phyloP scores from a whole-genome alignment of 2,888 invertebrate genomes.

The Drosophila parthenogenetica region DNA sequence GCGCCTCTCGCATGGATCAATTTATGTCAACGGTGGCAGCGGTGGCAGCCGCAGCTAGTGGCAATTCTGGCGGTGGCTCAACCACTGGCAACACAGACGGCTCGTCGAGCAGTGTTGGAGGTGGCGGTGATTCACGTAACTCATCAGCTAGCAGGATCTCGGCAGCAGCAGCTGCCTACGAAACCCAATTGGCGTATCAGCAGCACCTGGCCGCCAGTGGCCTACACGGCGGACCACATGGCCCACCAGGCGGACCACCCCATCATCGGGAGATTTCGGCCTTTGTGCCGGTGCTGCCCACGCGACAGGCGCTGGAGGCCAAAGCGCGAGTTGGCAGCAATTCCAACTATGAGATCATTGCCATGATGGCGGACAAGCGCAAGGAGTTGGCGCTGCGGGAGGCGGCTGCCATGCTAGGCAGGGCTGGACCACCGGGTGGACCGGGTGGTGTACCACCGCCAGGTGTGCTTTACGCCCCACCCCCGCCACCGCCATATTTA shows the following conservation, averaged over 20 bases:
- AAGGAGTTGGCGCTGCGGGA: slow-evolving; percentile 92
- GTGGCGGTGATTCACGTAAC: slow-evolving; percentile 63
- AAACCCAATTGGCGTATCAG: slow-evolving; percentile 89
- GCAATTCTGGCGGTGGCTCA: slow-evolving; percentile 65
- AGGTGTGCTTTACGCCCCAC: slow-evolving; percentile 86
- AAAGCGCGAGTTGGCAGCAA: slow-evolving; percentile 87
- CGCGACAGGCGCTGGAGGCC: slow-evolving; percentile 87
- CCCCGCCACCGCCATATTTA: slow-evolving; percentile 89
- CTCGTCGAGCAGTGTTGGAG: slow-evolving; percentile 66
- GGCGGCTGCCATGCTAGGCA: slow-evolving; percentile 89
- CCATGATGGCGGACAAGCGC: slow-evolving; percentile 95
- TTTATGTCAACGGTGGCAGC: slow-evolving; percentile 86
- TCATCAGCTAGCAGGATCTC: slow-evolving; percentile 84
- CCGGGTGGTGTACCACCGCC: slow-evolving; percentile 86
- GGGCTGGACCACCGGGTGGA: slow-evolving; percentile 86
- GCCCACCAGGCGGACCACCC: slow-evolving; percentile 58
- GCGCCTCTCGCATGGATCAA: slow-evolving; percentile 87
- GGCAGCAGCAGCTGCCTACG: slow-evolving; percentile 85
- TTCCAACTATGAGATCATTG: slow-evolving; percentile 92
- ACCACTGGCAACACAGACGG: slow-evolving; percentile 28
- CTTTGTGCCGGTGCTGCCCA: slow-evolving; percentile 95
- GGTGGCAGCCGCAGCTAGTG: slow-evolving; percentile 65
- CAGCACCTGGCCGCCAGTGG: slow-evolving; percentile 87
- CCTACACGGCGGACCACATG: slow-evolving; percentile 74
- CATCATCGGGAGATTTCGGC: slow-evolving; percentile 93